These are phyloP conservation scores for Stenodema calcarata DNA, from an alignment of 2,888 invertebrate genomes.

Conservation along the genomic window DNA sequence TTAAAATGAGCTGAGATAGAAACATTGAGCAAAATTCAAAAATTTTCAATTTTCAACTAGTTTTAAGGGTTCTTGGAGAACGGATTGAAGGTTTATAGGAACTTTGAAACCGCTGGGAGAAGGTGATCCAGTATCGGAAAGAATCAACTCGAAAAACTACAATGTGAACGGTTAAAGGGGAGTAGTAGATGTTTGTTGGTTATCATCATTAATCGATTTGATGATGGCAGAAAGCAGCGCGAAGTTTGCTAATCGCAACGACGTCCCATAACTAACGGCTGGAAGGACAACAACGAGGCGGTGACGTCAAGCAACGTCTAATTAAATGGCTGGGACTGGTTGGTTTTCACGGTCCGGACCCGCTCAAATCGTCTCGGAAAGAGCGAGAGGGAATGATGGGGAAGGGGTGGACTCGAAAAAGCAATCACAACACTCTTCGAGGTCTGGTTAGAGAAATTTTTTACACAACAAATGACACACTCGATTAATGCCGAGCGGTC, in stretches of 20 bases:
- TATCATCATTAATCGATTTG: not conserved
- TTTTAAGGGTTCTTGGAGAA: no score
- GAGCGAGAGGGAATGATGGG: not conserved
- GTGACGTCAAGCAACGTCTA: not conserved
- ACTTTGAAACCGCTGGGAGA: no score
- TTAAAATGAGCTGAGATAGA: no score
- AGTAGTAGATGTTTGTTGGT: no score
- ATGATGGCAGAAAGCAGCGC: not conserved
- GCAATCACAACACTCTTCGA: conserved; percentile 8
- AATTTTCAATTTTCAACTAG: no score
- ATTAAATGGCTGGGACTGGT: conserved; percentile 3
- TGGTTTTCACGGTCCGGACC: conserved; percentile 7
- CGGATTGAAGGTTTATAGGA: no score
- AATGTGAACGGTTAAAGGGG: no score
- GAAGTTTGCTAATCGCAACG: not conserved
- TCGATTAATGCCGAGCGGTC: conserved; percentile 27
- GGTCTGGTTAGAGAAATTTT: conserved; percentile 20
- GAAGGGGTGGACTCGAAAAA: not conserved
- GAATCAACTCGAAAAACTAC: no score
- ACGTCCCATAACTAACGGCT: not conserved
- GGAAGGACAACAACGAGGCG: not conserved
- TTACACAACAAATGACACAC: conserved; percentile 26
- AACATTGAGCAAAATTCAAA: no score
- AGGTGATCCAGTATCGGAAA: no score
- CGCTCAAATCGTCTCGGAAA: not conserved